phyloP scores from a whole-genome alignment of 2,888 invertebrate genomes.

The Labia minor region DNA sequence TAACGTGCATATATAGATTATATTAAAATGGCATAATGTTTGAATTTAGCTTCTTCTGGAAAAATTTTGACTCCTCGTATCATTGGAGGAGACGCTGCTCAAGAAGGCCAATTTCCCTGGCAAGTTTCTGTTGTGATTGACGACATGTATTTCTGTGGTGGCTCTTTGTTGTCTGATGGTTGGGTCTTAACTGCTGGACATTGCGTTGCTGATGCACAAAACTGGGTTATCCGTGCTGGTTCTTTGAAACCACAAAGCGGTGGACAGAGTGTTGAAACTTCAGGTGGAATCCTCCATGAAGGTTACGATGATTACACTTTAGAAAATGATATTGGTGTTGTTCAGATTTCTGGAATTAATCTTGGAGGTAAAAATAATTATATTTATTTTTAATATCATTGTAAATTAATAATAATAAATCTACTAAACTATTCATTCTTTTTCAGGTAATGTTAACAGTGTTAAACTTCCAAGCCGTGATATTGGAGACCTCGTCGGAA shows the following conservation, averaged over 20 bases:
- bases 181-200: constrained; percentile 20
- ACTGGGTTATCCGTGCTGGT: neutral
- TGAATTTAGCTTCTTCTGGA: neutral
- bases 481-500: neutral
- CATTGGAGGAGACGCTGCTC: neutral
- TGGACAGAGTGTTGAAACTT: neutral
- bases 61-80: neutral
- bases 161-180: constrained; percentile 1
- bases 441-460: neutral
- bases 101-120: constrained; percentile 18
- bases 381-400: too few species aligned
- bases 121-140: constrained; percentile 16
- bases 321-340: neutral
- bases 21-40: too few species aligned
- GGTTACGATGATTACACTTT: neutral
- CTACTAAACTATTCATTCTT: too few species aligned
- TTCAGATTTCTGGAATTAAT: neutral
- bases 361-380: too few species aligned
- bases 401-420: too few species aligned
- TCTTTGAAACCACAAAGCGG: neutral
- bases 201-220: neutral
- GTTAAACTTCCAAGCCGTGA: neutral
- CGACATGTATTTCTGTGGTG: constrained; percentile 16
- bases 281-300: neutral
- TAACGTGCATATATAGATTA: neutral